Evolutionary conservation across 2,113 vertebrate genomes (phyloP).

Genomic region (Vidua macroura): DNA sequence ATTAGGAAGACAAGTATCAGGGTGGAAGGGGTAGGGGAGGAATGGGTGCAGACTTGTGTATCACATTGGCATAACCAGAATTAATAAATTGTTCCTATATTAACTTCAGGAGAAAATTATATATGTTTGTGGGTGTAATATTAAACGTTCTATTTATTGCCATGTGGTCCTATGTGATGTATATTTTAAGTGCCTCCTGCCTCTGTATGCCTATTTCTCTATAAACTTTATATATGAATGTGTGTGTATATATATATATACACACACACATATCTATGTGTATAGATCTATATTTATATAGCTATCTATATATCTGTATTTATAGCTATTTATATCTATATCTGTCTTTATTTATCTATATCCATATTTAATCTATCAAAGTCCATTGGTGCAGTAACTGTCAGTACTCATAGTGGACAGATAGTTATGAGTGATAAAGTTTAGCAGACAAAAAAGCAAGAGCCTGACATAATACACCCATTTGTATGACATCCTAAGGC

Average conservation of each 20-base stretch:
- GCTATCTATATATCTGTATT: not conserved
- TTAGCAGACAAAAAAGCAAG: not conserved
- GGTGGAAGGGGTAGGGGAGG: not conserved
- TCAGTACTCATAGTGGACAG: not conserved
- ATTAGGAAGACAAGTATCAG: not conserved
- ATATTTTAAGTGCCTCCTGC: not conserved
- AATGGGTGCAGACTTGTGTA: not conserved
- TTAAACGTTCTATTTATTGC: not conserved
- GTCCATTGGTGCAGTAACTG: not conserved
- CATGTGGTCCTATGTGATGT: not conserved
- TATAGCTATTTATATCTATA: not conserved
- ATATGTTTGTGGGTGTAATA: not conserved
- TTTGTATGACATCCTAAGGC: not conserved
- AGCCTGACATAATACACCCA: not conserved
- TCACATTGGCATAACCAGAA: not conserved
- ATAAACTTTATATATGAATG: not conserved
- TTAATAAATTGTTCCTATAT: not conserved
- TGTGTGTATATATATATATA: not conserved
- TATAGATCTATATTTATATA: not conserved
- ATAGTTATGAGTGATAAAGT: not conserved
- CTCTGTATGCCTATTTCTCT: not conserved
- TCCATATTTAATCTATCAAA: not conserved
- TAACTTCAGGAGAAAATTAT: not conserved
- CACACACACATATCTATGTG: not conserved
- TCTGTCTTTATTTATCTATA: not conserved